These are phyloP conservation scores for Sminthurides aquaticus DNA, from an alignment of 2,888 invertebrate genomes.

Conservation along the genomic window DNA sequence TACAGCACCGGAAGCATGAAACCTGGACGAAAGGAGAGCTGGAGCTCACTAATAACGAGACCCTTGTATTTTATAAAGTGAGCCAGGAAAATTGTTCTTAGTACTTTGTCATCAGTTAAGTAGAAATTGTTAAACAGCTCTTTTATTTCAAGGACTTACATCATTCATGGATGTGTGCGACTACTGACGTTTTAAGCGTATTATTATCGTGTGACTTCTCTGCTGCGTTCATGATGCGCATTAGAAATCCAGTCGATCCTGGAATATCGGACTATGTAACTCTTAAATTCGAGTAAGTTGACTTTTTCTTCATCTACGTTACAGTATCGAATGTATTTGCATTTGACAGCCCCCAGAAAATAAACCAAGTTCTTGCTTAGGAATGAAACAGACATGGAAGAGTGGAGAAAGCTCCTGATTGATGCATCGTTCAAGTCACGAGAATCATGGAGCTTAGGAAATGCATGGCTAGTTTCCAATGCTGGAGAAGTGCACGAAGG, in stretches of 20 bases:
- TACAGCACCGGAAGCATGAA: constrained; percentile 25
- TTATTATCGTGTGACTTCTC: constrained; percentile 28
- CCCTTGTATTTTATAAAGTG: constrained; percentile 39
- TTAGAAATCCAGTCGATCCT: constrained; percentile 37
- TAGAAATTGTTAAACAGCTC: too few species aligned
- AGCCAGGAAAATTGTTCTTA: too few species aligned
- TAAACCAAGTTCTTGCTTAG: constrained; percentile 30
- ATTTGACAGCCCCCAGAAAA: constrained; percentile 36
- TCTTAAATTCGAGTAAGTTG: constrained; percentile 33
- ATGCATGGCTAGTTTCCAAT: constrained; percentile 38
- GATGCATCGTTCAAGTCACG: constrained; percentile 29
- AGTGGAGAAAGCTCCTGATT: constrained; percentile 31
- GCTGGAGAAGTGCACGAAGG: constrained; percentile 37
- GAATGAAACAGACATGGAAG: constrained; percentile 37
- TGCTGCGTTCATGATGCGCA: constrained; percentile 29
- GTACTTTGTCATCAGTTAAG: too few species aligned
- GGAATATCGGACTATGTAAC: constrained; percentile 38
- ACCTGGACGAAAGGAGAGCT: constrained; percentile 33
- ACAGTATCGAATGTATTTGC: constrained; percentile 16
- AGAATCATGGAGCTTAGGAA: constrained; percentile 31
- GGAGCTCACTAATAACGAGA: constrained; percentile 40
- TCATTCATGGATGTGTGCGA: constrained; percentile 34
- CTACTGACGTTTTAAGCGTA: constrained; percentile 34
- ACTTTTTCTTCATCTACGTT: not conserved
- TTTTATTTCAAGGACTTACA: constrained; percentile 22